phyloP scores from a whole-genome alignment of 2,797 vertebrate genomes.

The Miichthys miiuy region DNA sequence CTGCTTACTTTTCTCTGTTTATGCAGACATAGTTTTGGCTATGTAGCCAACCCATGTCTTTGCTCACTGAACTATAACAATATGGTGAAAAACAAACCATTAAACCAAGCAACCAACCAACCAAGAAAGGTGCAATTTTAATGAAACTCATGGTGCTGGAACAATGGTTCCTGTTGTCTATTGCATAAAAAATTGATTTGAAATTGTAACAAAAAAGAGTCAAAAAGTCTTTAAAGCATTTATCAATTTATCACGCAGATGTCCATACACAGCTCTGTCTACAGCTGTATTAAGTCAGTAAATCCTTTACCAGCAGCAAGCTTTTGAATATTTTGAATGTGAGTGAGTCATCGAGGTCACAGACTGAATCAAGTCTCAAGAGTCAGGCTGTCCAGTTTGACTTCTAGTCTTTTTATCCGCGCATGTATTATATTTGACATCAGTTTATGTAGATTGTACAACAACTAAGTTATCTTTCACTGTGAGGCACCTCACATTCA shows the following conservation, averaged over 20 bases:
- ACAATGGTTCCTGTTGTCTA: no score
- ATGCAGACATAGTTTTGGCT: neutral
- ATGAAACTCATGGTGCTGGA: neutral
- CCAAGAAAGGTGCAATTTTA: neutral
- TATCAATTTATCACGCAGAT: neutral
- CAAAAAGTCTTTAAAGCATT: neutral
- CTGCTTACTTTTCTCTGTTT: neutral
- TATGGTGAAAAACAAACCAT: neutral
- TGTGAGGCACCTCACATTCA: neutral
- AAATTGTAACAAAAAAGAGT: neutral
- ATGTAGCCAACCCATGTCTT: neutral
- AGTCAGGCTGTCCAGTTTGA: neutral
- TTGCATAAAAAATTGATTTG: neutral
- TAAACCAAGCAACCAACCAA: neutral
- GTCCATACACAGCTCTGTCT: no score
- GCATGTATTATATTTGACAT: neutral
- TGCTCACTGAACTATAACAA: neutral
- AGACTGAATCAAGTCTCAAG: neutral
- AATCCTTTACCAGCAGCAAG: neutral
- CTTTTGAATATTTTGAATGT: neutral
- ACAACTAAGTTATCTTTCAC: neutral
- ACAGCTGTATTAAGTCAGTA: neutral
- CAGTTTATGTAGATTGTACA: neutral
- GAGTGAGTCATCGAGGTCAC: constrained; percentile 12
- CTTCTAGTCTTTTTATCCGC: neutral